Base-by-base conservation (phyloP, 2,888 invertebrate genomes). In the Papilio gigon region DNA sequence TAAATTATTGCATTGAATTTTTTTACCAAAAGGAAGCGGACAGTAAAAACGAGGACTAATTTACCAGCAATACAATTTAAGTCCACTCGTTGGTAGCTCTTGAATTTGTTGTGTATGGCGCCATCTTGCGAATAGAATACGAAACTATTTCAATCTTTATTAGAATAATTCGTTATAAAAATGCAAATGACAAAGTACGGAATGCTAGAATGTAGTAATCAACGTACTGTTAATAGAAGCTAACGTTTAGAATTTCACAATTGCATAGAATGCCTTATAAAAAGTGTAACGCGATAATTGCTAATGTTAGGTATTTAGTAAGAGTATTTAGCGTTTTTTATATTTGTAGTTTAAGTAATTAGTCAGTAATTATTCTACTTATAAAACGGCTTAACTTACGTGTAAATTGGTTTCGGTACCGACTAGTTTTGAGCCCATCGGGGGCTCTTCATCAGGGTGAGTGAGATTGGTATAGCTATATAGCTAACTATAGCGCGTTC, bases 211-310 rank as follows among this genome's bases (percentile, higher is more conserved):
- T 5, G n/a, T 12, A 1, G 4, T 56, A 30, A 56, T n/a, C 8
- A 30, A 27, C 30, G n/a, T 30, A 30, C n/a, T 30, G 30, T n/a
- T 56, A 56, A 17, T 30, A 56, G 53, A 56, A 56, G 30, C 17
- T 17, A 56, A 17, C 27, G 53, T 30, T 56, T 30, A 56, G 30
- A 30, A 30, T 56, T 56, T 56, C 53, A 30, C 53, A 56, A 30
- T 30, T 56, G 30, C 30, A 30, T 56, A 56, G 53, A 56, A 56
- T 56, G 0, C 53, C 30, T 30, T 56, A 56, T 30, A 56, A 50
- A 50, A 50, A 30, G 27, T 17, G n/a, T 53, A 56, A 56, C 27
- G 30, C 30, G 53, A 56, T 30, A 56, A 56, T 56, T 56, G 53
- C 53, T 6, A n/a, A 56, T 56, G 53, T 56, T 30, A 56, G 11